phyloP scores from a whole-genome alignment of 2,888 invertebrate genomes.

The Tiliacea citrago region DNA sequence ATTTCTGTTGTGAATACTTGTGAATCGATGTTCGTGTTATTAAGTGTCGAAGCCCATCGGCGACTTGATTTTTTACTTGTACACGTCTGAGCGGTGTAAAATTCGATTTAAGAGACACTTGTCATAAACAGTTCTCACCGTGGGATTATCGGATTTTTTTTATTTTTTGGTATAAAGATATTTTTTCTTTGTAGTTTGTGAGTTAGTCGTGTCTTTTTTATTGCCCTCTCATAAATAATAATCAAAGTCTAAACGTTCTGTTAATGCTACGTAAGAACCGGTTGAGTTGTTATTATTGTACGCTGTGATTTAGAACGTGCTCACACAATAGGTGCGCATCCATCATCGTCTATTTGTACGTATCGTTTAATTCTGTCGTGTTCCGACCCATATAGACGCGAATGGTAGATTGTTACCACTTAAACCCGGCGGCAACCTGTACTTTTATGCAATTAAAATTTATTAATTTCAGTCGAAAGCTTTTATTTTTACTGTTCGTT shows the following conservation, averaged over 20 bases:
- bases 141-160: constrained; percentile 56
- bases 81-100: constrained; percentile 61
- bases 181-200: constrained; percentile 60
- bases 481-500: constrained; percentile 78
- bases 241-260: constrained; percentile 58
- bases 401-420: constrained; percentile 73
- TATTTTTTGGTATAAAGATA: constrained; percentile 41
- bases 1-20: constrained; percentile 69
- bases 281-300: constrained; percentile 61
- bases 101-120: constrained; percentile 67
- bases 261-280: constrained; percentile 50
- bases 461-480: constrained; percentile 80
- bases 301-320: constrained; percentile 61
- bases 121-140: constrained; percentile 67
- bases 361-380: constrained; percentile 67
- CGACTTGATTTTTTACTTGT: constrained; percentile 64
- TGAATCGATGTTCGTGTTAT: constrained; percentile 60
- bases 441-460: constrained; percentile 83
- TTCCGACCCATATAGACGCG: constrained; percentile 55
- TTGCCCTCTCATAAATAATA: constrained; percentile 56
- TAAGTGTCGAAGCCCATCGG: constrained; percentile 63
- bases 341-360: constrained; percentile 66
- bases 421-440: constrained; percentile 74
- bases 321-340: constrained; percentile 63
- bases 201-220: constrained; percentile 56